Percentiles rank a stretch among this genome's conserved stretches.
Evolutionary conservation across 2,797 vertebrate genomes (phyloP).

Genomic region (Catostomus latipinnis): DNA sequence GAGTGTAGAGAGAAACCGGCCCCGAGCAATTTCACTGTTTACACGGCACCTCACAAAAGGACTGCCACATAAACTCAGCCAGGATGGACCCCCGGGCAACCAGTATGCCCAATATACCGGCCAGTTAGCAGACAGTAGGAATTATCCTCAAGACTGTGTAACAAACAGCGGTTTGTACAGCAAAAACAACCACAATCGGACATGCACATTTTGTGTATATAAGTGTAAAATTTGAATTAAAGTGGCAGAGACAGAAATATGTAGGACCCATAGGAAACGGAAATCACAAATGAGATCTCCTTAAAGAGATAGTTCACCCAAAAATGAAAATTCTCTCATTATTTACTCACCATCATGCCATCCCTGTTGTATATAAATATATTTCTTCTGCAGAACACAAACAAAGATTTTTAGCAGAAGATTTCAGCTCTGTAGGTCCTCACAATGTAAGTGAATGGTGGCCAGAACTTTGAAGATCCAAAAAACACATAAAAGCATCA

Average conservation of each 20-base stretch:
- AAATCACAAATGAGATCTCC: not conserved
- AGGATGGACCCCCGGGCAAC: conserved; percentile 48
- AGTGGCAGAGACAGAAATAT: not conserved
- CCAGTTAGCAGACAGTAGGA: conserved; percentile 1
- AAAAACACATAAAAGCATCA: too few species aligned
- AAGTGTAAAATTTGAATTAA: not conserved
- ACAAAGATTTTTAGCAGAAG: too few species aligned
- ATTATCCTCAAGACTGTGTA: not conserved
- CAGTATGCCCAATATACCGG: conserved; percentile 17
- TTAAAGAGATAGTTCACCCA: too few species aligned
- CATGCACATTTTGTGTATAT: not conserved
- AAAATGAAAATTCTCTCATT: too few species aligned
- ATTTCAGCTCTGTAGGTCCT: too few species aligned
- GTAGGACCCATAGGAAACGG: not conserved
- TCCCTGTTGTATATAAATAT: too few species aligned
- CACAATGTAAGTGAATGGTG: too few species aligned
- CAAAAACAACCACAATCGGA: not conserved
- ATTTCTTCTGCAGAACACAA: too few species aligned
- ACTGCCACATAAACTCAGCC: conserved; percentile 50
- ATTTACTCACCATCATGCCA: too few species aligned
- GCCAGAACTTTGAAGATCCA: too few species aligned
- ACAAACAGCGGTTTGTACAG: not conserved
- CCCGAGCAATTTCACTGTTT: conserved; percentile 56
- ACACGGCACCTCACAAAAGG: conserved; percentile 51
- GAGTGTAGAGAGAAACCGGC: conserved; percentile 45